Evolutionary conservation across 2,888 invertebrate genomes (phyloP).

Genomic region (Lagria hirta): DNA sequence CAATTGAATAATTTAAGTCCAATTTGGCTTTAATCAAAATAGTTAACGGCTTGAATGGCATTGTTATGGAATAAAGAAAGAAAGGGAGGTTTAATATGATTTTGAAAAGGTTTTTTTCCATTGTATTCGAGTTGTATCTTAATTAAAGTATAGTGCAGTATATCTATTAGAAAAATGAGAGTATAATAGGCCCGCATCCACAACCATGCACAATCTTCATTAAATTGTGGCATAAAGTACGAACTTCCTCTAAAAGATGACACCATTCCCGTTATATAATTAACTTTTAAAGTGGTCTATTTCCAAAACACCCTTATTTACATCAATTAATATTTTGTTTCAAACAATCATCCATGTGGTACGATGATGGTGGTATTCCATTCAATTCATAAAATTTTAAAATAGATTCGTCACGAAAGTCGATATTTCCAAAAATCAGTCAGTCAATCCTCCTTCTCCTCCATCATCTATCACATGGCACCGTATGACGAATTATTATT

Average conservation of each 20-base stretch:
- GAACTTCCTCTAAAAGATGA: constrained; percentile 22
- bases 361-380: constrained; percentile 11
- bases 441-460: too few relatives aligned
- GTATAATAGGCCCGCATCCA: constrained; percentile 45
- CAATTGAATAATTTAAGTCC: too few relatives aligned
- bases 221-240: constrained; percentile 17
- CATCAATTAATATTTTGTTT: constrained; percentile 31
- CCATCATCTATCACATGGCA: constrained; percentile 10
- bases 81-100: constrained; percentile 1
- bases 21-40: too few relatives aligned
- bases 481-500: constrained; percentile 17
- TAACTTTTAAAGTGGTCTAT: constrained; percentile 30
- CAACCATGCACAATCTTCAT: constrained; percentile 28
- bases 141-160: constrained; percentile 42
- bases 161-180: constrained; percentile 38
- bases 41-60: too few relatives aligned
- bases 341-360: constrained; percentile 11
- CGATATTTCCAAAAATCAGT: constrained; percentile 1
- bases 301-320: constrained; percentile 39
- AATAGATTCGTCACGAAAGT: constrained; percentile 20
- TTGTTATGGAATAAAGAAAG: constrained; percentile 15
- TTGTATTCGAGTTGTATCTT: constrained; percentile 30
- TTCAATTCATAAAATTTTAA: constrained; percentile 12
- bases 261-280: constrained; percentile 28
- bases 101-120: constrained; percentile 9